Evolutionary conservation across 1,140 invertebrate species (phyloP), one percentile per base, ranked within the genome.

Genomic region (Grapholita molesta): DNA sequence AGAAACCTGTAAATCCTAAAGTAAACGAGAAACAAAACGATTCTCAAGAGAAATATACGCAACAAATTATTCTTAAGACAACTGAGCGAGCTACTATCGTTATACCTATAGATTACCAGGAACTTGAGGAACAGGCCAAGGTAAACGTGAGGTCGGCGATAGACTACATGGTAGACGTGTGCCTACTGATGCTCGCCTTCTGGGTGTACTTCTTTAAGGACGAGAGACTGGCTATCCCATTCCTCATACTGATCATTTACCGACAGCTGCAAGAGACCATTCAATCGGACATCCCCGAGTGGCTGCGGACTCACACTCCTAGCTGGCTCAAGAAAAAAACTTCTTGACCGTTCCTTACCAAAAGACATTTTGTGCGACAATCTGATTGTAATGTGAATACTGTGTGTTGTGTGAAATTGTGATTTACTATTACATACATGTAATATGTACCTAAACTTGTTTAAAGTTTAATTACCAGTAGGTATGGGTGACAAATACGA

Each of bases 181-280:
- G 94, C 33, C 92, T 96, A 73, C 92, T 96, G 64, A 57, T 95
- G 12, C 93, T 96, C 0, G 96, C 96, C 4, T 95, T 94, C 83
- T 96, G 95, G 94, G 92, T 97, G 35, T 97, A 96, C 83, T 83
- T 96, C 9, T 97, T 96, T 77, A 95, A 96, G 77, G 95, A 96
- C 76, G 95, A 96, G 82, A 91, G 94, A 65, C 88, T 96, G 18
- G 95, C 96, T 0, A 93, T 97, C 69, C 96, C 96, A 21, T 94
- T 97, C 72, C 93, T 97, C 66, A 92, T 94, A 6, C 89, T 97
- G 0, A 94, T 96, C 77, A 94, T 96, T 57, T 97, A 96, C 80
- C 93, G 96, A 67, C 95, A 96, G 80, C 77, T 96, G 32, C 94
- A 95, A 76, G 93, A 95, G 74, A 94, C 94, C 2, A 71, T 91